Base-by-base conservation (phyloP, 2,797 vertebrate species). In the Ammospiza maritima region DNA sequence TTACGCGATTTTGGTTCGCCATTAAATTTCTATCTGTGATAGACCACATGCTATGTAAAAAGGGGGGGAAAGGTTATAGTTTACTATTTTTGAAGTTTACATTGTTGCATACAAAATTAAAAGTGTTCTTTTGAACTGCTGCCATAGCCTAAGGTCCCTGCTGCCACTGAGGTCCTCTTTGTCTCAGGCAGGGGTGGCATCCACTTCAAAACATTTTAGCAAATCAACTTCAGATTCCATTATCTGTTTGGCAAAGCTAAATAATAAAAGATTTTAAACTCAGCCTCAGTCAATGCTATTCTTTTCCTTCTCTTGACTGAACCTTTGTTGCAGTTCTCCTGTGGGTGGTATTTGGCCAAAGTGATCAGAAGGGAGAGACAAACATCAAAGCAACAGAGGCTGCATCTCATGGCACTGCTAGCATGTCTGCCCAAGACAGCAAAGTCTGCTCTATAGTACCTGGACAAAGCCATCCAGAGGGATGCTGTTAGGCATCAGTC, bases 21-120 rank as follows among this genome's bases (percentile, higher is more conserved):
- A 97, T 97, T 97, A 85, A 98, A 96, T 97, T 98, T 98, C 98
- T 98, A 97, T 98, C 98, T 97, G 97, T 98, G 98, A 98, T 97
- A 98, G 97, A 98, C 94, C 97, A 97, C 93, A 94, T 90, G 96
- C 95, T 96, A 96, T 97, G 96, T 97, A 97, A 97, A 97, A 97
- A 97, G 25, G 30, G 85, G 38, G 8, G 4, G 6, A 26, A 96
- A 95, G 96, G 96, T 96, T 97, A 98, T 97, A 98, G 98, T 98
- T 98, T 98, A 98, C 98, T 98, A 97, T 98, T 98, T 98, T 98
- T 98, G 96, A 98, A 98, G 98, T 98, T 98, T 98, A 98, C 98
- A 98, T 98, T 98, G 97, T 97, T 97, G 97, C 97, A 97, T 97
- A 98, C 42, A 94, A 97, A 98, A 98, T 66, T 90, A 85, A 97